phyloP scores from a whole-genome alignment of 1,140 invertebrate genomes.

The Diabrotica undecimpunctata region DNA sequence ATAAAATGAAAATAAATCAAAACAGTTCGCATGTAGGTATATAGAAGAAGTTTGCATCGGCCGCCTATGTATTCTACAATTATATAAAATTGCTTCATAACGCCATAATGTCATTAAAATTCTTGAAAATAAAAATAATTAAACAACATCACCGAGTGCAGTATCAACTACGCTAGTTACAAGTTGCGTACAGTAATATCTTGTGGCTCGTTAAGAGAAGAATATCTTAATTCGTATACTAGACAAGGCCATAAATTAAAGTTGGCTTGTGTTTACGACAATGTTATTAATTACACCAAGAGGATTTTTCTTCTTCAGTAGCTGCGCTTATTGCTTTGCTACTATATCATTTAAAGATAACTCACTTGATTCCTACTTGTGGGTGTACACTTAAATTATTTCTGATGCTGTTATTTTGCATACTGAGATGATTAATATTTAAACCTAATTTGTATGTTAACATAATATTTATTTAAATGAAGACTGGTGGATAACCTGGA shows the following conservation, averaged over 20 bases:
- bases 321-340: background rate
- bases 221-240: background rate
- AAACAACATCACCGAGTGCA: background rate
- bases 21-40: too few species aligned
- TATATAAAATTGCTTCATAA: too few species aligned
- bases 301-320: conserved; percentile 1
- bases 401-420: too few species aligned
- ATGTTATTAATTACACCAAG: background rate
- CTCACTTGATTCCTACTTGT: background rate
- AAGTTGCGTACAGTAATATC: background rate
- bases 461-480: too few species aligned
- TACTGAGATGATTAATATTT: too few species aligned
- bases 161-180: background rate
- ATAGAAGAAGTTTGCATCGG: too few species aligned
- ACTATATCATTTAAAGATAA: conserved; percentile 1
- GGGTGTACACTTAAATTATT: background rate
- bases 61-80: too few species aligned
- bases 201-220: background rate
- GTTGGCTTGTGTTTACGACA: background rate
- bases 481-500: too few species aligned
- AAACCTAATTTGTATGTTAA: too few species aligned
- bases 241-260: conserved; percentile 1
- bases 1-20: too few species aligned
- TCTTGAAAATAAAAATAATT: background rate
- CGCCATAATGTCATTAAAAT: background rate